phyloP scores from a whole-genome alignment of 2,888 invertebrate genomes.

The Ophioninae sp. region DNA sequence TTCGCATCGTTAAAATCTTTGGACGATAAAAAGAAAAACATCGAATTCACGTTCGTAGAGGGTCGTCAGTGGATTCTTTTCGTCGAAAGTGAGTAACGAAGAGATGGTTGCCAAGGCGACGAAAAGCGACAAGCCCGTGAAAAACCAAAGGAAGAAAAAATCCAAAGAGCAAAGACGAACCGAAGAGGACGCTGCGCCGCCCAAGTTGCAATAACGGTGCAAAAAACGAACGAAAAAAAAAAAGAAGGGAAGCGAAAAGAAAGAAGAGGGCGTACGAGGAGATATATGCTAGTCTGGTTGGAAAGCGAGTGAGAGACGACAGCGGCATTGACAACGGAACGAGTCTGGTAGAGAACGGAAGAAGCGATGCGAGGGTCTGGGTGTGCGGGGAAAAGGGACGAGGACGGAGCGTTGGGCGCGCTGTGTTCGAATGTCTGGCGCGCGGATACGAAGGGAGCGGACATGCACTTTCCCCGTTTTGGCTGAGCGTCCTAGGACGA shows the following conservation, averaged over 20 bases:
- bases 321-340: constrained; percentile 39
- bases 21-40: too few species aligned
- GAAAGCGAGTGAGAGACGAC: constrained; percentile 17
- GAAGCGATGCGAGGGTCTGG: constrained; percentile 2
- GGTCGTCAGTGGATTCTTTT: too few species aligned
- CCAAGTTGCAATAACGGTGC: constrained; percentile 24
- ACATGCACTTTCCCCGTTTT: constrained; percentile 6
- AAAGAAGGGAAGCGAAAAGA: constrained; percentile 3
- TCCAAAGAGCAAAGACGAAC: neutral
- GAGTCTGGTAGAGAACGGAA: constrained; percentile 11
- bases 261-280: constrained; percentile 23
- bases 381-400: neutral
- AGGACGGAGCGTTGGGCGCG: neutral
- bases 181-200: constrained; percentile 31
- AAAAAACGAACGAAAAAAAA: constrained; percentile 10
- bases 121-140: constrained; percentile 1
- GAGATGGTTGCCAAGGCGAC: neutral
- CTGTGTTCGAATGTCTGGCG: constrained; percentile 13
- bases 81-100: neutral
- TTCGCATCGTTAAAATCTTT: too few species aligned
- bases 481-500: neutral
- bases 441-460: neutral
- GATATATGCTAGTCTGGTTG: constrained; percentile 23
- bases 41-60: too few species aligned
- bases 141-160: constrained; percentile 11